A percentile compares a stretch with the other conserved stretches of the same genome.
Evolutionary conservation across 2,888 invertebrate genomes (phyloP).

Genomic region (Scaptodrosophila latifasciaeformis): DNA sequence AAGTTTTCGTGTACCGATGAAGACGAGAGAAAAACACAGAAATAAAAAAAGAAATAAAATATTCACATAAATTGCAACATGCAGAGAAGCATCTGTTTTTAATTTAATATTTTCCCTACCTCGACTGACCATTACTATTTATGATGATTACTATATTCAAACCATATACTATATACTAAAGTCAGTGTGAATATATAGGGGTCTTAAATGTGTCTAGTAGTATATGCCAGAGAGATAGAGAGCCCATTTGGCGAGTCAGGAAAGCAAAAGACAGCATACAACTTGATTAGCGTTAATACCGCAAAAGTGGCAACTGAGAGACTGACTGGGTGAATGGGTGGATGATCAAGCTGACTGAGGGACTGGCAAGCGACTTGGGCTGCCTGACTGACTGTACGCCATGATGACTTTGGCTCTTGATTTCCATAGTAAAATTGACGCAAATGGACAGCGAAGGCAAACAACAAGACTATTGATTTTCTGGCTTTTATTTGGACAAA

Average conservation of each 20-base stretch:
- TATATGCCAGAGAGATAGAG: too few species aligned
- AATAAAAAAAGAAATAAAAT: constrained; percentile 15
- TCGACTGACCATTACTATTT: constrained; percentile 51
- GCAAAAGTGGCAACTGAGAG: constrained; percentile 12
- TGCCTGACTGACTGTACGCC: constrained; percentile 22
- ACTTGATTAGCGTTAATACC: constrained; percentile 51
- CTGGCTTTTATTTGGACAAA: constrained; percentile 35
- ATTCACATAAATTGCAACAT: constrained; percentile 23
- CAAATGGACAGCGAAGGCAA: constrained; percentile 41
- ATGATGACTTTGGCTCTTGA: constrained; percentile 15
- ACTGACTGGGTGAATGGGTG: constrained; percentile 6
- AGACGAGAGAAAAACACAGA: background rate
- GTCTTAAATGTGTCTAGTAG: too few species aligned
- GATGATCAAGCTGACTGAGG: constrained; percentile 13
- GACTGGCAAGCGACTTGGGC: constrained; percentile 21
- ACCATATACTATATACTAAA: constrained; percentile 1
- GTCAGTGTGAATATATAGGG: too few species aligned
- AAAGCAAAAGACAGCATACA: constrained; percentile 12
- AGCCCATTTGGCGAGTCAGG: constrained; percentile 11
- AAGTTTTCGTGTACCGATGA: too few species aligned
- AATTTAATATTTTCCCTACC: constrained; percentile 34
- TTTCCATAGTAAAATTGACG: constrained; percentile 51
- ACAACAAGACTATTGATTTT: constrained; percentile 48
- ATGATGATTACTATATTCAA: constrained; percentile 55
- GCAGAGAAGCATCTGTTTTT: constrained; percentile 22